Percentiles rank a stretch among this genome's conserved stretches.
Evolutionary conservation across 2,888 invertebrate genomes (phyloP).

Genomic region (Corbicula japonica): DNA sequence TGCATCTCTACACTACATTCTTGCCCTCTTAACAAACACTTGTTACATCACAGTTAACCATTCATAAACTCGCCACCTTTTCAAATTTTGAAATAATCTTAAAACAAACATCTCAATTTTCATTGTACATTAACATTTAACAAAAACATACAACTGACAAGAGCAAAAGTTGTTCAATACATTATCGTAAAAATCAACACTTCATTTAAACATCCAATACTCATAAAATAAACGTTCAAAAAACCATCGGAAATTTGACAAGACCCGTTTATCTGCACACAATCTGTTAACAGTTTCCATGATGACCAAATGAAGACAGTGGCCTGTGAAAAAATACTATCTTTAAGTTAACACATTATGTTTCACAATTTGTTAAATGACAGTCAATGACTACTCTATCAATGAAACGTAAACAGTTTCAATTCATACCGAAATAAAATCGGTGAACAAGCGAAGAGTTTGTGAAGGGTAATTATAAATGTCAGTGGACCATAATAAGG

Average conservation of each 20-base stretch:
- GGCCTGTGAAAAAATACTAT: not conserved
- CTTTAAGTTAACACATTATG: conserved; percentile 2
- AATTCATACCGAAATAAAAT: not conserved
- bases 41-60: conserved; percentile 12
- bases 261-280: not conserved
- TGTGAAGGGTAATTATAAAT: too few species aligned
- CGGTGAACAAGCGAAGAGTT: too few species aligned
- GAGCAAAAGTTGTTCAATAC: conserved; percentile 13
- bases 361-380: conserved; percentile 21
- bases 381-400: conserved; percentile 9
- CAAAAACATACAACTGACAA: not conserved
- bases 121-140: conserved; percentile 6
- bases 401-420: conserved; percentile 3
- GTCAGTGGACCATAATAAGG: too few species aligned
- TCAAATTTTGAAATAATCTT: conserved; percentile 14
- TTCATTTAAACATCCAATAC: conserved; percentile 13
- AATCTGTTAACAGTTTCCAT: not conserved
- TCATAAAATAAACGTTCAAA: conserved; percentile 4
- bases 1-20: conserved; percentile 8
- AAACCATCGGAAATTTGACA: conserved; percentile 7
- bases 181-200: conserved; percentile 25
- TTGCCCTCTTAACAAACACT: conserved; percentile 16
- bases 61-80: not conserved
- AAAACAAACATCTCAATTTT: conserved; percentile 14
- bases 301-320: conserved; percentile 5